Percentiles rank a stretch among this genome's conserved stretches.
These are phyloP conservation scores for Cnemophilus loriae DNA, from an alignment of 2,113 vertebrate genomes.

Conservation along the genomic window DNA sequence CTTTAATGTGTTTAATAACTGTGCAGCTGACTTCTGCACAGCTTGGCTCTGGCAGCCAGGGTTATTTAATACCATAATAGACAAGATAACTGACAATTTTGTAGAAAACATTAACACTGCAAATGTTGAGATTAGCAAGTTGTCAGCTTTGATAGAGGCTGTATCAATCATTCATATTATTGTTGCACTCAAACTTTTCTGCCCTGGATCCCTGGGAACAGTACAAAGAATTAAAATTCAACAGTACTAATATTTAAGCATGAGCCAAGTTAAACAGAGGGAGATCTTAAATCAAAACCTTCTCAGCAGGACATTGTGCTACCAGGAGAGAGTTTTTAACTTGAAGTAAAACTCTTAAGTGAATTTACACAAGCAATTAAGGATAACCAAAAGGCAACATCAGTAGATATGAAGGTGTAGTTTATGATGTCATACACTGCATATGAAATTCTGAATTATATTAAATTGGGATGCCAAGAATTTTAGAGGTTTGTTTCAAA, in stretches of 20 bases:
- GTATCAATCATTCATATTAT: constrained; percentile 12
- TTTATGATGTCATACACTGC: not conserved
- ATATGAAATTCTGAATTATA: not conserved
- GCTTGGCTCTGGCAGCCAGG: not conserved
- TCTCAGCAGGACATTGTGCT: not conserved
- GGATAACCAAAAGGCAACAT: not conserved
- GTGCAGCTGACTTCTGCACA: not conserved
- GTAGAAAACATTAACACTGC: not conserved
- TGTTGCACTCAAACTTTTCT: not conserved
- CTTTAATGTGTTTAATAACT: not conserved
- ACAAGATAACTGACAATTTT: constrained; percentile 14
- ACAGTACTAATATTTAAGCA: constrained; percentile 7
- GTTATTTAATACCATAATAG: constrained; percentile 2
- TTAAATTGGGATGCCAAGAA: not conserved
- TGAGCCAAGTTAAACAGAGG: not conserved
- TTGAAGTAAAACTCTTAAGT: not conserved
- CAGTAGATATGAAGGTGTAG: not conserved
- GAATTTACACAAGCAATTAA: not conserved
- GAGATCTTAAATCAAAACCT: constrained; percentile 21
- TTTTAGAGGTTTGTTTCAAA: not conserved
- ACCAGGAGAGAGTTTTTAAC: not conserved
- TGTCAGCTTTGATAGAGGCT: not conserved
- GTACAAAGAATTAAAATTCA: constrained; percentile 23
- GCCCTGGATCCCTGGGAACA: not conserved
- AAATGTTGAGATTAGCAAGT: constrained; percentile 21